Base-by-base conservation (phyloP, 1,140 invertebrate genomes). In the Anoplolepis gracilipes region DNA sequence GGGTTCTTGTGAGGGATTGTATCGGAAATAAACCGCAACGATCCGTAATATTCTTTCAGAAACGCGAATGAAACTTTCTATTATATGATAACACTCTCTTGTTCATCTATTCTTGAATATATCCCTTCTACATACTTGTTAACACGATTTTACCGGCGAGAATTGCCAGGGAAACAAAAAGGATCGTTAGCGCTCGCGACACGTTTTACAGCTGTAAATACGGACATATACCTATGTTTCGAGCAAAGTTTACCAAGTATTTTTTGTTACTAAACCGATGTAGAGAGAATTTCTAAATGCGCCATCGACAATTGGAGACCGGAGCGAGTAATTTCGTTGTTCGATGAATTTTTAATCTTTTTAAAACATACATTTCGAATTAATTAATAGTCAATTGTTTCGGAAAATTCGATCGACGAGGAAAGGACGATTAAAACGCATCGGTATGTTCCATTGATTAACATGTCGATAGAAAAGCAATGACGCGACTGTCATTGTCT, bases 91-190 rank as follows among this genome's bases (percentile, higher is more conserved):
- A 78, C 42, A 70, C 65, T n/a, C n/a, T n/a, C n/a, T 81, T 70
- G 78, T 81, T 70, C 78, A 81, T 70, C 36, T 30, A 57, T 53
- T 70, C 65, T 53, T 72, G 70, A 70, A 81, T n/a, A n/a, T n/a
- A n/a, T 81, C 65, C 49, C 65, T 81, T 57, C 78, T 81, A 49
- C 42, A 11, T 42, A 65, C 78, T 81, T 72, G 78, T 81, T 81
- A 72, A 81, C 78, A 72, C 36, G 16, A 67, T 25, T 64, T 39
- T 53, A 46, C 28, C 49, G 16, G 62, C 8, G 62, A 33, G 46
- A 55, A 33, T 39, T 39, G 33, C 46, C 46, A 33, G 78, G 42
- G 65, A 81, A 55, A 72, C 78, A 81, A 81, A 81, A 81, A 81
- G 65, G 78, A 72, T 81, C 78, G 78, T 81, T 81, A 81, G 78